Base-by-base conservation (phyloP, 2,113 vertebrate species). In the Origma solitaria region DNA sequence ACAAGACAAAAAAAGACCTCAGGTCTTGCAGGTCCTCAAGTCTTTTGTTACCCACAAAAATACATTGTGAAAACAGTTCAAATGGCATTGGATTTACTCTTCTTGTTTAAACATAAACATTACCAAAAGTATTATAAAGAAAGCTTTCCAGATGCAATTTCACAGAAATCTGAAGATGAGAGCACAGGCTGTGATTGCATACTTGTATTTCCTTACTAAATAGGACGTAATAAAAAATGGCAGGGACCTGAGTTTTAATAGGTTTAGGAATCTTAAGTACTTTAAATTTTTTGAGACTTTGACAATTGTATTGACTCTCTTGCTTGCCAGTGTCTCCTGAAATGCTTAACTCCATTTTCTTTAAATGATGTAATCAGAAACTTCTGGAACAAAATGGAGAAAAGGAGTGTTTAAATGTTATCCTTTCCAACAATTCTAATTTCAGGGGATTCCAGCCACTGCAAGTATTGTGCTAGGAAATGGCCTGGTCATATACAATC, bases 331-430 rank as follows among this genome's bases (percentile, higher is more conserved):
- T 49, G 25, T 6, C 35, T 65, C 45, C 62, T 47, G 35, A 57
- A 83, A 75, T 9, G 7, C 4, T 64, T 31, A 37, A n/a, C 15
- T 37, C 22, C 3, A 4, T 28, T 28, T 54, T 79, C n/a, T 75
- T 54, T 42, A 65, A 65, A 66, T 40, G 5, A 12, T 54, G 6
- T 20, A 19, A 83, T 23, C 50, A 78, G 56, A 47, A 73, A 16
- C 6, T 73, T 73, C 50, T 84, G 42, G 65, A 62, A 65, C 1
- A 28, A 61, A 69, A 77, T 2, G 3, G 21, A 78, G 6, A 5
- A 31, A 86, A 92, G 54, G 18, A 10, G 0, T 9, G 7, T 47
- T 73, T 10, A 53, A 15, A 73, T 1, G 0, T 53, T 20, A 15
- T 21, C 9, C 10, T 47, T 80, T 68, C 13, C 31, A 92, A 15